These are phyloP conservation scores for Callopanchax toddi DNA, from an alignment of 2,113 vertebrate species.

Conservation along the genomic window DNA sequence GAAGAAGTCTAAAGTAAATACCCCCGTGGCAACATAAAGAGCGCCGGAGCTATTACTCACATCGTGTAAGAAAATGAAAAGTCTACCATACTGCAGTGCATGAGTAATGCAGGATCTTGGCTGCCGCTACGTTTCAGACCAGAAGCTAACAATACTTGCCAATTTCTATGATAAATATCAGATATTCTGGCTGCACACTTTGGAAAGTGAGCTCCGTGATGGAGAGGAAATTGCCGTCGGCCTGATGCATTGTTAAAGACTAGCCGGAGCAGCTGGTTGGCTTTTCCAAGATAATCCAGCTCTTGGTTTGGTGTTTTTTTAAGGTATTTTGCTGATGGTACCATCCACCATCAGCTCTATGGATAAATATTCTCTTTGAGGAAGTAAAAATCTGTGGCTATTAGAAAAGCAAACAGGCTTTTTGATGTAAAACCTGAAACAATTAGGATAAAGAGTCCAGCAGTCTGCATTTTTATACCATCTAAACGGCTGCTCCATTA, in stretches of 20 bases:
- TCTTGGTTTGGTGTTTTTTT: constrained; percentile 41
- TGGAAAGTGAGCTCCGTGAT: constrained; percentile 69
- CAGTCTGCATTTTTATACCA: constrained; percentile 29
- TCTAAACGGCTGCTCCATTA: constrained; percentile 58
- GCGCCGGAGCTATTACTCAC: constrained; percentile 68
- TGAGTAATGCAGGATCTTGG: constrained; percentile 64
- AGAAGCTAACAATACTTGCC: constrained; percentile 63
- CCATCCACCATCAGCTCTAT: constrained; percentile 5
- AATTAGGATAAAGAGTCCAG: constrained; percentile 29
- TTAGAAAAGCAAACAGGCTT: constrained; percentile 5
- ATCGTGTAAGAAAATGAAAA: constrained; percentile 62
- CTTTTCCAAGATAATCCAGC: constrained; percentile 63
- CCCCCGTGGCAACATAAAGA: constrained; percentile 64
- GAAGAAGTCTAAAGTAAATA: constrained; percentile 74
- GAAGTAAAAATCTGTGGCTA: not conserved
- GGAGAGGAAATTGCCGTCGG: constrained; percentile 56
- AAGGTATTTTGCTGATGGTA: constrained; percentile 23
- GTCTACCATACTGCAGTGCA: constrained; percentile 56
- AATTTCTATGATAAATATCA: constrained; percentile 76
- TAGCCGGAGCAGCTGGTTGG: constrained; percentile 62
- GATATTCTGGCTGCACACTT: constrained; percentile 64
- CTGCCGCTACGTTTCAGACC: constrained; percentile 65
- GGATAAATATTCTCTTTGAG: not conserved
- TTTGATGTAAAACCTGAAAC: constrained; percentile 24
- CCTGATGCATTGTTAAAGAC: constrained; percentile 69